Base-by-base conservation (phyloP, 1,140 invertebrate genomes). In the Lepidurus arcticus region DNA sequence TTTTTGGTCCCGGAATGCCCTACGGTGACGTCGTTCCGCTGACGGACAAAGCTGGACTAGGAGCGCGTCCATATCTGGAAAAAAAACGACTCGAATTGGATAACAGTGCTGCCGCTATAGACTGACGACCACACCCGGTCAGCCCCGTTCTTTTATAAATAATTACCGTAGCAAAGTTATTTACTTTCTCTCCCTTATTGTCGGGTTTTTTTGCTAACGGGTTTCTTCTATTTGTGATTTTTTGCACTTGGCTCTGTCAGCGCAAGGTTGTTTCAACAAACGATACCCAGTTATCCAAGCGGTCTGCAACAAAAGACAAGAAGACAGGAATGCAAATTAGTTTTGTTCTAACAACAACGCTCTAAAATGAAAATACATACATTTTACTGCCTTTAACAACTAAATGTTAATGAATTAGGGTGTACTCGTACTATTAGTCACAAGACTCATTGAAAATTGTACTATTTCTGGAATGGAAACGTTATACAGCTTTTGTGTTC, bases 321-420 rank as follows among this genome's bases (percentile, higher is more conserved):
- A 65, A 26, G 53, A 65, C 53, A 65, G 21, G 53, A 65, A 65
- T 65, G 53, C 53, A 65, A 65, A 65, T 65, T 65, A 65, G 53
- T 65, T 65, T 13, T 65, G 53, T 65, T 65, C 21, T 65, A 65
- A 21, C 53, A 65, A 65, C 53, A 65, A 21, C 16, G 53, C 16
- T 11, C 53, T 65, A 9, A 65, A 16, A 65, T n/a, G 53, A 65
- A 13, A 65, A 65, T 7, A 16, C 53, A 1, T 65, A 34, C 34
- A 34, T 65, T 47, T 47, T 11, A 65, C 53, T 9, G 16, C 6
- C 53, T 65, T 13, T 21, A n/a, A 65, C 53, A 9, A 65, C 10
- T 47, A 16, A 47, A 9, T 13, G 16, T 16, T 65, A n/a, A 65
- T 0, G 7, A 13, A n/a, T 16, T 65, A 65, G 53, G 0, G n/a